phyloP scores from a whole-genome alignment of 2,888 invertebrate genomes.

The Nomada ferruginata region DNA sequence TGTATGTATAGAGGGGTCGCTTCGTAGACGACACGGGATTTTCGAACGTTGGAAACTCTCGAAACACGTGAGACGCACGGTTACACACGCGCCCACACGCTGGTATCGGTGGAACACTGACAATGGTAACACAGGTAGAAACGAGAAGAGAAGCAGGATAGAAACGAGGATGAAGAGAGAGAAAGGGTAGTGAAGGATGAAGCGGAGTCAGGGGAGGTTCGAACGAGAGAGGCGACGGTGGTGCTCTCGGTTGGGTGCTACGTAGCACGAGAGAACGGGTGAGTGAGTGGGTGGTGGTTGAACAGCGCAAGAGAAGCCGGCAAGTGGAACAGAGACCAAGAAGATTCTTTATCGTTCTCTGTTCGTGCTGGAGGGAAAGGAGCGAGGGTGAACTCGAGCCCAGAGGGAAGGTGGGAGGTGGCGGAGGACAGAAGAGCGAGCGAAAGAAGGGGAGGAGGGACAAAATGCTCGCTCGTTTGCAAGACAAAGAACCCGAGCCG shows the following conservation, averaged over 20 bases:
- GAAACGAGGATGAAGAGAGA: conserved; percentile 6
- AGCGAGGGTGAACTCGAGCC: conserved; percentile 52
- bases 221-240: conserved; percentile 54
- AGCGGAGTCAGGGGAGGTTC: conserved; percentile 20
- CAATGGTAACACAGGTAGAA: conserved; percentile 26
- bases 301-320: conserved; percentile 20
- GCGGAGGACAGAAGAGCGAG: conserved; percentile 24
- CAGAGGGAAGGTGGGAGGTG: conserved; percentile 8
- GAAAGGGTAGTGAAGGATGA: conserved; percentile 5
- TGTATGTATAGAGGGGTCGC: conserved; percentile 25
- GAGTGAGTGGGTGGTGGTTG: conserved; percentile 40
- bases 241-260: conserved; percentile 39
- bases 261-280: conserved; percentile 43
- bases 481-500: conserved; percentile 79
- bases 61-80: conserved; percentile 33
- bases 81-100: not conserved
- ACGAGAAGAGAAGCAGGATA: conserved; percentile 10
- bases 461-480: conserved; percentile 79
- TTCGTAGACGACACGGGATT: conserved; percentile 23
- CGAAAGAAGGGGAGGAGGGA: conserved; percentile 54
- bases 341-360: conserved; percentile 24
- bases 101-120: not conserved
- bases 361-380: conserved; percentile 14
- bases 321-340: conserved; percentile 26
- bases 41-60: conserved; percentile 21